A percentile compares a stretch with the other conserved stretches of the same genome.
Evolutionary conservation across 2,888 invertebrate species (phyloP).

Genomic region (Hyposoter didymator): DNA sequence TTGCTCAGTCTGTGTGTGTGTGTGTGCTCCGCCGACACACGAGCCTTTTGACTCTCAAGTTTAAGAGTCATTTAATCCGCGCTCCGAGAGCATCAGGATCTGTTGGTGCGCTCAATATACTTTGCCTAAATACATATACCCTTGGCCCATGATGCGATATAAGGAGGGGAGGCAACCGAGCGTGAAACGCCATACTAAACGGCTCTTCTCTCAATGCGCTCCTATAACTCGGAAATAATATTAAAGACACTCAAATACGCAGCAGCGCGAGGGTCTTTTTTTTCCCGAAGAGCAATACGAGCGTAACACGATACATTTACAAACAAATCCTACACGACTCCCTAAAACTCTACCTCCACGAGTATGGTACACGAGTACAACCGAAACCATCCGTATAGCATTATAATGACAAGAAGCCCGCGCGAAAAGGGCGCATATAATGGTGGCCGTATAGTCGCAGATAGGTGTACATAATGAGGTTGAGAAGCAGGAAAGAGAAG

Average conservation of each 20-base stretch:
- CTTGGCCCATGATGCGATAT: conserved; percentile 31
- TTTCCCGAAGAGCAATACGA: conserved; percentile 23
- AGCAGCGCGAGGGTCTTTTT: conserved; percentile 43
- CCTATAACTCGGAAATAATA: conserved; percentile 62
- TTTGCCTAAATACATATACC: conserved; percentile 33
- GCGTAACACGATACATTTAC: conserved; percentile 37
- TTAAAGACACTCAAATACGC: conserved; percentile 45
- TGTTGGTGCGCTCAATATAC: conserved; percentile 58
- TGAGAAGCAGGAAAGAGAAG: conserved; percentile 68
- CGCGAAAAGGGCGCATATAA: conserved; percentile 82
- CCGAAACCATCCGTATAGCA: conserved; percentile 43
- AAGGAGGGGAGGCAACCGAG: conserved; percentile 80
- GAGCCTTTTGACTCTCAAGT: conserved; percentile 68
- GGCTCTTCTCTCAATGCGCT: conserved; percentile 74
- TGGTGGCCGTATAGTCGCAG: conserved; percentile 79
- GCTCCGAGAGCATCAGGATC: conserved; percentile 48
- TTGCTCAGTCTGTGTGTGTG: not conserved
- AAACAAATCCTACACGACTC: conserved; percentile 31
- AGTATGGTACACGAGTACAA: conserved; percentile 13
- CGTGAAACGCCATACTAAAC: conserved; percentile 84
- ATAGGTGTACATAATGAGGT: conserved; percentile 83
- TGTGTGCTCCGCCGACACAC: conserved; percentile 57
- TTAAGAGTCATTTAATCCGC: conserved; percentile 73
- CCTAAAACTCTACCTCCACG: conserved; percentile 7
- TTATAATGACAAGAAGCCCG: conserved; percentile 67